Percentiles rank a stretch among this genome's conserved stretches.
These are phyloP conservation scores for Zosterops borbonicus DNA, from an alignment of 2,113 vertebrate species.

Conservation along the genomic window DNA sequence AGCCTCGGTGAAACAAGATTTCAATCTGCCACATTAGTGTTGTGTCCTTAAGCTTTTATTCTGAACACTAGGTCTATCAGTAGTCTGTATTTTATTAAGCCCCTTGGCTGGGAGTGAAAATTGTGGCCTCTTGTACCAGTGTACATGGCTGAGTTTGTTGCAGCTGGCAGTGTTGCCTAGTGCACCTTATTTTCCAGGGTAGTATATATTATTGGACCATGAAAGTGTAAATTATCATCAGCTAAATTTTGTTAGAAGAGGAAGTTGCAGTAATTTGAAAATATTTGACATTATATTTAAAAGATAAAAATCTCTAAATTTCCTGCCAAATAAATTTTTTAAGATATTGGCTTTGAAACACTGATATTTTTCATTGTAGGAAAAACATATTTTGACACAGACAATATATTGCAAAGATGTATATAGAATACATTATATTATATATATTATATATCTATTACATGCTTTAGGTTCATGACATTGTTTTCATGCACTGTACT, in stretches of 20 bases:
- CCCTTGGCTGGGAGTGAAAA: neutral
- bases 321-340: neutral
- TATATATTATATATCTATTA: neutral
- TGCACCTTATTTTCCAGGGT: neutral
- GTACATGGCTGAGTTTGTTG: neutral
- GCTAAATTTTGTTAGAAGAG: neutral
- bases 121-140: neutral
- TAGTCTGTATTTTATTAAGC: neutral
- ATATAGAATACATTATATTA: neutral
- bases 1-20: neutral
- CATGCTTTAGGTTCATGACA: neutral
- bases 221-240: neutral
- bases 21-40: neutral
- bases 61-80: neutral
- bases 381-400: neutral
- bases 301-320: neutral
- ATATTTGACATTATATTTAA: neutral
- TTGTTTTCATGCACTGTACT: neutral
- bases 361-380: fast-evolving
- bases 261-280: neutral
- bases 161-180: neutral
- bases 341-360: neutral
- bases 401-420: neutral
- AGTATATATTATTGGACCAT: neutral
- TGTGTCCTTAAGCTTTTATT: neutral